Percentiles rank a stretch among this genome's conserved stretches.
phyloP scores from a whole-genome alignment of 2,113 vertebrate species.

The Microtus richardsoni region DNA sequence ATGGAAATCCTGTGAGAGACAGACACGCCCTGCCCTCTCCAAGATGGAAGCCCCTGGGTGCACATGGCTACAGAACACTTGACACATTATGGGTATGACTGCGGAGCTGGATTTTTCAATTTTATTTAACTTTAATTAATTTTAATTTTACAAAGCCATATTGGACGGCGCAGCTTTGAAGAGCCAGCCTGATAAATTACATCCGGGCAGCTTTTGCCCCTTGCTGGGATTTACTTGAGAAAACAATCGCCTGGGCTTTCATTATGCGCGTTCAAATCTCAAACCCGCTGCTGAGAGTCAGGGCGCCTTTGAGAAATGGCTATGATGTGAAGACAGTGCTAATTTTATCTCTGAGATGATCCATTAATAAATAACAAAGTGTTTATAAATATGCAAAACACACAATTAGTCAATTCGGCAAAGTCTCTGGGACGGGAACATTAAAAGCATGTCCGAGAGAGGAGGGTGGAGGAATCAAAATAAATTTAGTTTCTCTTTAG shows the following conservation, averaged over 20 bases:
- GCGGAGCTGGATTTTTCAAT: background rate
- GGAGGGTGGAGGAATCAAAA: slow-evolving; percentile 68
- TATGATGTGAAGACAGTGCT: slow-evolving; percentile 77
- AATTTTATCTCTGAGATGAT: slow-evolving; percentile 83
- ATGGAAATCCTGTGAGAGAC: background rate
- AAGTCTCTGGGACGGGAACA: slow-evolving; percentile 78
- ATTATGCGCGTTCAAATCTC: slow-evolving; percentile 63
- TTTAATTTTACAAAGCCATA: background rate
- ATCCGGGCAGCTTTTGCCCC: background rate
- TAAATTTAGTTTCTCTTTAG: slow-evolving; percentile 82
- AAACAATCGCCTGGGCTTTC: slow-evolving; percentile 66
- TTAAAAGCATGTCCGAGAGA: slow-evolving; percentile 80
- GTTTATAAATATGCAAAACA: slow-evolving; percentile 89
- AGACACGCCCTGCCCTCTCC: background rate
- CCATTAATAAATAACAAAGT: slow-evolving; percentile 87
- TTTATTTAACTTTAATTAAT: slow-evolving; percentile 54
- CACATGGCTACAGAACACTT: background rate
- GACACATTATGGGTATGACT: rapidly evolving
- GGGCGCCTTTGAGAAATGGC: slow-evolving; percentile 77
- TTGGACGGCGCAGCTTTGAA: background rate
- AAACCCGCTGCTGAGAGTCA: slow-evolving; percentile 62
- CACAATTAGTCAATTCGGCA: slow-evolving; percentile 85
- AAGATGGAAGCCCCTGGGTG: rapidly evolving
- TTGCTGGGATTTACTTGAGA: background rate
- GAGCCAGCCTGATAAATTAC: background rate